Evolutionary conservation across 2,888 invertebrate genomes (phyloP).

Genomic region (Drosophila pegasa): DNA sequence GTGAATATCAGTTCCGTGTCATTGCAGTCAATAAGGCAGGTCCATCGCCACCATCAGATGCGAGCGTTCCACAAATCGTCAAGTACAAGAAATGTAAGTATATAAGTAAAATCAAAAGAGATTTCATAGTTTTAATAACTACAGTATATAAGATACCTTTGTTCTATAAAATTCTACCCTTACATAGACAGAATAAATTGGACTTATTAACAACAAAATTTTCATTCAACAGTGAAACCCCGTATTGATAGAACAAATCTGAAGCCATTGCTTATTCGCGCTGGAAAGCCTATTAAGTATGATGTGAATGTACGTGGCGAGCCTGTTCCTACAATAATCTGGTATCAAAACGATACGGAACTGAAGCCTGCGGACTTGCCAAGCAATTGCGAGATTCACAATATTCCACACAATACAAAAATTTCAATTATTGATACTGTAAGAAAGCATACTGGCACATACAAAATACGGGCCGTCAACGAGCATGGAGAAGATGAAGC

Average conservation of each 20-base stretch:
- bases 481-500: constrained; percentile 96
- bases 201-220: background rate
- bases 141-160: too few species aligned
- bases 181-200: background rate
- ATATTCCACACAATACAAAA: constrained; percentile 96
- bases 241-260: constrained; percentile 98
- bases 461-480: constrained; percentile 95
- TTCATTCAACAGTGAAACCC: constrained; percentile 91
- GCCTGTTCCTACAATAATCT: constrained; percentile 96
- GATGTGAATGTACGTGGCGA: constrained; percentile 98
- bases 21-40: constrained; percentile 97
- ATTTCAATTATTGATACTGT: constrained; percentile 91
- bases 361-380: constrained; percentile 88
- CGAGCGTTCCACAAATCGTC: constrained; percentile 94
- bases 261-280: constrained; percentile 94
- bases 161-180: too few species aligned
- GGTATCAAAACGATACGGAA: constrained; percentile 93
- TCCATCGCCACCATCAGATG: constrained; percentile 94
- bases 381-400: constrained; percentile 90
- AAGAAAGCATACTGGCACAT: constrained; percentile 94
- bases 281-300: constrained; percentile 96
- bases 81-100: constrained; percentile 94
- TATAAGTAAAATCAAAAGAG: background rate
- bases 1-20: constrained; percentile 96
- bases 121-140: too few species aligned